Evolutionary conservation across 2,888 invertebrate genomes (phyloP).

Genomic region (Drosophila fulvimacula): DNA sequence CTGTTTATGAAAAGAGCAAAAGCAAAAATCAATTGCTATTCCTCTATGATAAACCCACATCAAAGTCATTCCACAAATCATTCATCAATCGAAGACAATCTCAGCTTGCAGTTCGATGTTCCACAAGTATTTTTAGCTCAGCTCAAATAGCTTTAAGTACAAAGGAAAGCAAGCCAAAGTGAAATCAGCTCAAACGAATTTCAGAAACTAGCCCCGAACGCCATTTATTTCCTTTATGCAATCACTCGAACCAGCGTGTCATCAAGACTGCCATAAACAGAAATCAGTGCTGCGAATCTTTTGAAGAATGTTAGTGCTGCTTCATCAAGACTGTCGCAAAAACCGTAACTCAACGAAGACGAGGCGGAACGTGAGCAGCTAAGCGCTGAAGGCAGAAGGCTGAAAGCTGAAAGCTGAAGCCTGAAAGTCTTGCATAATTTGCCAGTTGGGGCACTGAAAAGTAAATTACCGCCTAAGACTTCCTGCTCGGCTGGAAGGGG

Average conservation of each 20-base stretch:
- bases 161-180: not conserved
- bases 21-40: no score
- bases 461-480: conserved; percentile 77
- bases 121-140: not conserved
- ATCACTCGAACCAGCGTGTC: conserved; percentile 18
- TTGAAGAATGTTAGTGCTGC: conserved; percentile 53
- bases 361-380: not conserved
- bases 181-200: not conserved
- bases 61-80: no score
- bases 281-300: conserved; percentile 49
- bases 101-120: not conserved
- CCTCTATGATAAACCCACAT: no score
- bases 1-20: no score
- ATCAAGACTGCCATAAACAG: conserved; percentile 16
- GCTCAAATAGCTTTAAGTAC: not conserved
- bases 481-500: conserved; percentile 56
- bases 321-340: conserved; percentile 45
- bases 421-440: conserved; percentile 71
- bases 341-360: conserved; percentile 53
- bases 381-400: conserved; percentile 2
- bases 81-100: no score
- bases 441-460: conserved; percentile 71
- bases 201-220: conserved; percentile 12
- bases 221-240: conserved; percentile 12
- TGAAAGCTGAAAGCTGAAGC: conserved; percentile 7